phyloP scores from a whole-genome alignment of 1,140 invertebrate genomes.

The Anoplophora glabripennis region DNA sequence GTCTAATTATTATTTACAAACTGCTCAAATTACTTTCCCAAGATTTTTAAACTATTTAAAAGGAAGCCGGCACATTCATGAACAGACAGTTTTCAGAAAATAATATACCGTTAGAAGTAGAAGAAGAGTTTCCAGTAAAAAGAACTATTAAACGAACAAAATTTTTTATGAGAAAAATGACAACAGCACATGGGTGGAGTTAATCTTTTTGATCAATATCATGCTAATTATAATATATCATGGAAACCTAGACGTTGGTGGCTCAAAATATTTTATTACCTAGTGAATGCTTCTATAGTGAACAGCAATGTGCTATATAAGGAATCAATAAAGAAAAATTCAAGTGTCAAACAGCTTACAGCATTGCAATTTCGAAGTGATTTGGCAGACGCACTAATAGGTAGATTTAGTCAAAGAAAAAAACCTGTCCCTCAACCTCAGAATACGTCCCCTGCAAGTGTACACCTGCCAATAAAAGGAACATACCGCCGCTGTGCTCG shows the following conservation, averaged over 20 bases:
- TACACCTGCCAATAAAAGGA: constrained; percentile 2
- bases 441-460: background rate
- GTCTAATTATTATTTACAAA: too few species aligned
- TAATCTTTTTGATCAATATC: constrained; percentile 29
- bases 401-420: too few species aligned
- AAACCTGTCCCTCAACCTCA: too few species aligned
- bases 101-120: too few species aligned
- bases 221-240: constrained; percentile 14
- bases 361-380: background rate
- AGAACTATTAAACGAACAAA: too few species aligned
- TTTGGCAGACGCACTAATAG: background rate
- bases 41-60: too few species aligned
- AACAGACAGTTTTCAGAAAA: too few species aligned
- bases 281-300: constrained; percentile 15
- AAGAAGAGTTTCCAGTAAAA: too few species aligned
- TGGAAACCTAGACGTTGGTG: constrained; percentile 20
- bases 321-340: background rate
- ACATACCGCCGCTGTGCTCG: constrained; percentile 6
- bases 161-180: too few species aligned
- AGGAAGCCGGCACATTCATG: too few species aligned
- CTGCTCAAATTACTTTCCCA: too few species aligned
- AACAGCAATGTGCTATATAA: constrained; percentile 8
- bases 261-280: constrained; percentile 19
- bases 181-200: constrained; percentile 35
- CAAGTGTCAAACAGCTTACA: background rate